A percentile compares a stretch with the other conserved stretches of the same genome.
Evolutionary conservation across 2,113 vertebrate genomes (phyloP).

Genomic region (Paedocypris sp.): DNA sequence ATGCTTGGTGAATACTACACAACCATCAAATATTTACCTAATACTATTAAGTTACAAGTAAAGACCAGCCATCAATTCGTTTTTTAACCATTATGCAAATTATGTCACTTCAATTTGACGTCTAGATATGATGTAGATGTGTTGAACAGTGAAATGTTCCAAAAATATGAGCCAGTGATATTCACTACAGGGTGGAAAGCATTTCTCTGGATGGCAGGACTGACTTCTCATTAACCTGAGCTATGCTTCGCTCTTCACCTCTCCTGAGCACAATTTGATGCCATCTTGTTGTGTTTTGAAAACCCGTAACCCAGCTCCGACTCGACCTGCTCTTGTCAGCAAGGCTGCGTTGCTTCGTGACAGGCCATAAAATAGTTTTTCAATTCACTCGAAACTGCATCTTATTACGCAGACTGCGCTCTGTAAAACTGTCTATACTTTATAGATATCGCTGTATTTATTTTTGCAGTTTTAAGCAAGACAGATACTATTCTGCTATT

Average conservation of each 20-base stretch:
- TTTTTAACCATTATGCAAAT: no score
- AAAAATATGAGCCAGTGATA: no score
- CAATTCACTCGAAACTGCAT: conserved; percentile 37
- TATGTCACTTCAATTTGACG: no score
- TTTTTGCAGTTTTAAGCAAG: no score
- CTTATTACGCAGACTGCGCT: conserved; percentile 28
- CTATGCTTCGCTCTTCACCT: conserved; percentile 30
- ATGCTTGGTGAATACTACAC: conserved; percentile 29
- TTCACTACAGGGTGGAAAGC: conserved; percentile 18
- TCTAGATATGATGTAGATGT: no score
- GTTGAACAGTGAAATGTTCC: neutral
- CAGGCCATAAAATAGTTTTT: conserved; percentile 29
- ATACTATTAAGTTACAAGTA: conserved; percentile 3
- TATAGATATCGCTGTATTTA: no score
- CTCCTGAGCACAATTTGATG: conserved; percentile 1
- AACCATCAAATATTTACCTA: conserved; percentile 40
- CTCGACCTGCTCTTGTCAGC: neutral
- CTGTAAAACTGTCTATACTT: neutral
- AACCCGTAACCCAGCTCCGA: conserved; percentile 2
- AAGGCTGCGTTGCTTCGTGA: neutral
- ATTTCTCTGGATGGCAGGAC: conserved; percentile 14
- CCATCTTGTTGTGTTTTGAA: conserved; percentile 24
- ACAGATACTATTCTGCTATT: no score
- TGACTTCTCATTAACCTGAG: conserved; percentile 52
- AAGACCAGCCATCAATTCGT: neutral